Conservation (phyloP, 2,113 vertebrate genomes). For the Lethenteron camtschaticum region DNA sequence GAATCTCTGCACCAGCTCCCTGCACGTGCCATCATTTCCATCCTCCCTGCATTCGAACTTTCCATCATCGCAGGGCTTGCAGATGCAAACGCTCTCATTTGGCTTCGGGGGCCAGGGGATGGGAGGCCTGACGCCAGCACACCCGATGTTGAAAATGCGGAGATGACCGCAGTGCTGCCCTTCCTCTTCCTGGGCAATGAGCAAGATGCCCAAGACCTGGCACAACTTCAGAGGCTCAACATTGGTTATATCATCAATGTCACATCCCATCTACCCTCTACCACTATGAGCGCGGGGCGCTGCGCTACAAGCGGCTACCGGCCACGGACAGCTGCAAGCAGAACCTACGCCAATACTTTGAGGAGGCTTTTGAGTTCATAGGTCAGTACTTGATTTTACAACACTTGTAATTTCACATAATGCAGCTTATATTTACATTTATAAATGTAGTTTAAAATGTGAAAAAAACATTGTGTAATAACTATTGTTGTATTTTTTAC, state of each 20-base stretch:
- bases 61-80: not conserved
- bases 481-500: slow-evolving; percentile 7
- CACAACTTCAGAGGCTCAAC: slow-evolving; percentile 32
- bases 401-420: too few species aligned
- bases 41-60: not conserved
- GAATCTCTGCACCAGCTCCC: not conserved
- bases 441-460: too few species aligned
- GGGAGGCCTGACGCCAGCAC: slow-evolving; percentile 8
- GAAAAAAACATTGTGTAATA: not conserved
- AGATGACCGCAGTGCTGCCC: slow-evolving; percentile 41
- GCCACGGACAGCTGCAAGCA: slow-evolving; percentile 54
- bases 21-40: not conserved
- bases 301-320: slow-evolving; percentile 42
- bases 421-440: too few species aligned
- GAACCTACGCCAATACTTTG: slow-evolving; percentile 53
- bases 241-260: slow-evolving; percentile 46
- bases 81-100: too few species aligned
- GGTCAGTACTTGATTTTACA: slow-evolving; percentile 19
- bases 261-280: slow-evolving; percentile 53
- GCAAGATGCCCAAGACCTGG: slow-evolving; percentile 40
- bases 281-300: slow-evolving; percentile 29
- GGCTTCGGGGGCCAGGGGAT: not conserved
- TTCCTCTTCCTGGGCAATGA: slow-evolving; percentile 51
- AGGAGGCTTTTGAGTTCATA: slow-evolving; percentile 53
- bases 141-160: slow-evolving; percentile 41